Base-by-base conservation (phyloP, 2,797 vertebrate species). In the Choloepus didactylus region DNA sequence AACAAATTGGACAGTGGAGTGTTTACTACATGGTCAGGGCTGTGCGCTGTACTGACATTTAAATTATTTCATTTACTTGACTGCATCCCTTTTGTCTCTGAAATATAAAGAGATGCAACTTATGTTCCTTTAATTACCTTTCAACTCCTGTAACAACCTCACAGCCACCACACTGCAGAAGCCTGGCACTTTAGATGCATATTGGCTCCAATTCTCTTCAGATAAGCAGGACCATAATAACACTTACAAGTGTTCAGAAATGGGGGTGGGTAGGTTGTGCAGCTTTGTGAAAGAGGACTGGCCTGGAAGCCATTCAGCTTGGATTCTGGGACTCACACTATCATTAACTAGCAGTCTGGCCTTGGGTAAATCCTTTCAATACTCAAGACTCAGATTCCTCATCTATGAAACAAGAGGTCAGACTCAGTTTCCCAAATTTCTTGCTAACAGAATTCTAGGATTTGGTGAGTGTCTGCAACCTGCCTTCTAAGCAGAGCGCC, bases 81-180 rank as follows among this genome's bases (percentile, higher is more conserved):
- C 38, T 91, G 41, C 66, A 46, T 38, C 4, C 16, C 73, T 19
- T 51, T 31, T 66, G 69, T 70, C 69, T 90, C 73, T 85, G 83
- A 91, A 94, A 90, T 73, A 86, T 35, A 90, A 70, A 81, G 60
- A 89, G 72, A 82, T 11, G 75, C 2, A 10, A 31, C 79, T 82
- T 60, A 80, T 19, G 27, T 27, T 91, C 59, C 87, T 49, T 91
- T 41, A 90, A 46, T 79, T 81, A 83, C 31, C 6, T 92, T 92
- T 81, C 10, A 27, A 41, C 8, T 56, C 59, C 80, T 84, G 1
- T 86, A 87, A 80, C 41, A 79, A 84, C 9, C 19, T 29, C 92
- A 89, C 0, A 69, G 41, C 9, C 85, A 72, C 15, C 54, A 8
- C 23, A 44, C 41, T 3, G 6, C 41, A 86, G 60, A 82, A 46